Evolutionary conservation across 2,888 invertebrate species (phyloP), one percentile per base, ranked within the genome.

Genomic region (Troides oblongomaculatus): DNA sequence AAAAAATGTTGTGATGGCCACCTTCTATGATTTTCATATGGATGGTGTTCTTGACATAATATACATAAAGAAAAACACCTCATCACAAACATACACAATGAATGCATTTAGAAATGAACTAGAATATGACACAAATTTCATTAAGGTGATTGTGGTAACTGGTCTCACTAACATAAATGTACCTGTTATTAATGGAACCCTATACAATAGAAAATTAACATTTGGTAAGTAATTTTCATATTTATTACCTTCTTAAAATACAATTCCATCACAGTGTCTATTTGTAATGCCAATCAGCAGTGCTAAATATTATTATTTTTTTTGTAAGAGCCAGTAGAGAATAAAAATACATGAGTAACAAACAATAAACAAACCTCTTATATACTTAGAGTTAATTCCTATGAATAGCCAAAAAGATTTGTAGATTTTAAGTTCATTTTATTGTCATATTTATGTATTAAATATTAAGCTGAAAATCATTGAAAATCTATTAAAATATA

Each of bases 11-110:
- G 94, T 96, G 0, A 95, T 97, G 91, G 97, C 96, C 0, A 95
- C 97, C 17, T 99, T 98, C 86, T 99, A 97, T 87, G 99, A 99
- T 86, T 96, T 99, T 77, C 96, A 96, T 81, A 98, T 99, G 93
- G 97, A 99, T 89, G 99, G 98, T 74, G 96, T 97, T n/a, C 89
- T 98, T 68, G 99, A 99, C 86, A 95, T 98, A 1, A 95, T 99
- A 68, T 93, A 98, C 72, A 95, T 96, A 0, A 94, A 95, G 74
- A 93, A 94, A 75, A 92, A 93, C 78, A 80, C 77, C 2, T 86
- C 88, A 50, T 88, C 90, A 57, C 75, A 85, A 57, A 87, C 87
- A 75, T 95, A 94, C 81, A 94, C 92, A 71, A 95, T 97, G 67
- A 94, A 95, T 70, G 97, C 98, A 0, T 97, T 97, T 79, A 95